phyloP scores from a whole-genome alignment of 2,888 invertebrate species.

The Allygus modestus region DNA sequence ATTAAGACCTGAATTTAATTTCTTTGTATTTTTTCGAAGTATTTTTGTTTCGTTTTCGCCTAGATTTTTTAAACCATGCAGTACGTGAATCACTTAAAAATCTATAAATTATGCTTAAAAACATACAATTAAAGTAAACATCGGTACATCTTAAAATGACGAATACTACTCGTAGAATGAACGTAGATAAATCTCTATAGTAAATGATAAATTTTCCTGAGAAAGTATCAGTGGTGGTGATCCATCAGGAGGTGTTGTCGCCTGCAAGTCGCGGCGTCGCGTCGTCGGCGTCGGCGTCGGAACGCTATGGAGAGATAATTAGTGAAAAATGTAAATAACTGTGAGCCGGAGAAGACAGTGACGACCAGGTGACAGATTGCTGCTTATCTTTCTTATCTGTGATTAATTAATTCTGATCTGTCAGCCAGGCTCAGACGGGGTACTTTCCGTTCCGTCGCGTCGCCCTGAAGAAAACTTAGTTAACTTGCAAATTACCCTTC shows the following conservation, averaged over 20 bases:
- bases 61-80: no score
- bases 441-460: constrained; percentile 11
- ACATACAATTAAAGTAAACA: no score
- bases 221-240: not conserved
- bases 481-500: constrained; percentile 50
- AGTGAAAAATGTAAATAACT: constrained; percentile 50
- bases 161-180: no score
- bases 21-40: no score
- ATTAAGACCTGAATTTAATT: no score
- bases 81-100: no score
- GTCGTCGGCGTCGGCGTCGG: not conserved
- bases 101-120: no score
- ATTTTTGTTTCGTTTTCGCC: no score
- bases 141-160: no score
- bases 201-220: not conserved
- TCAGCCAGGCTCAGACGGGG: constrained; percentile 18
- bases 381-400: constrained; percentile 46
- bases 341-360: constrained; percentile 21
- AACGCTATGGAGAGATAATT: constrained; percentile 7
- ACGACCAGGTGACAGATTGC: constrained; percentile 45
- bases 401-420: constrained; percentile 42
- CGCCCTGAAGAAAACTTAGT: constrained; percentile 46
- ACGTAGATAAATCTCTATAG: not conserved
- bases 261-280: not conserved
- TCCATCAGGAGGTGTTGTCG: constrained; percentile 15